A percentile compares a stretch with the other conserved stretches of the same genome.
phyloP scores from a whole-genome alignment of 1,140 invertebrate genomes.

The Heliconius himera region DNA sequence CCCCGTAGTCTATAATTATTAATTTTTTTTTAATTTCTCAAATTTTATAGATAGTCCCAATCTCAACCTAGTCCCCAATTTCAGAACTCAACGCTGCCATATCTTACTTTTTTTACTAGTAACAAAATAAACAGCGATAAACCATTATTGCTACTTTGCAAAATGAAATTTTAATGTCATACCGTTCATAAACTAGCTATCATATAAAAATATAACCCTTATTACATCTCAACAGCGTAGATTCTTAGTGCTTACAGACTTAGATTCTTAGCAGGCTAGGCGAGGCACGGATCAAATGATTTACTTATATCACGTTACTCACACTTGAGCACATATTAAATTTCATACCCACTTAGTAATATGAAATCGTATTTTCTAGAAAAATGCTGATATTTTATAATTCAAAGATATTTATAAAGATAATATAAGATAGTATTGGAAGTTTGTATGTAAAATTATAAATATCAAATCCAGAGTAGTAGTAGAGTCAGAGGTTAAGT shows the following conservation, averaged over 20 bases:
- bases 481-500: too few relatives aligned
- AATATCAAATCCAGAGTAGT: too few relatives aligned
- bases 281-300: slow-evolving; percentile 20
- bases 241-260: neutral
- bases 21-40: too few relatives aligned
- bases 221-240: slow-evolving; percentile 1
- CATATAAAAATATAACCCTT: neutral
- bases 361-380: neutral
- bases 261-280: slow-evolving; percentile 4
- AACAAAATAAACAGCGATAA: neutral
- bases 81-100: too few relatives aligned
- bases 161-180: slow-evolving; percentile 3
- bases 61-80: too few relatives aligned
- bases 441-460: neutral
- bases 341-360: slow-evolving; percentile 13
- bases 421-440: neutral
- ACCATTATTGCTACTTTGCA: neutral
- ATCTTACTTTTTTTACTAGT: too few relatives aligned
- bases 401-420: neutral
- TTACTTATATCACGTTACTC: slow-evolving; percentile 26
- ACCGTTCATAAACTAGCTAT: neutral
- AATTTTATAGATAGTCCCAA: too few relatives aligned
- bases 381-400: neutral
- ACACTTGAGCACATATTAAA: slow-evolving; percentile 19
- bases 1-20: too few relatives aligned